Base-by-base conservation (phyloP, 2,113 vertebrate genomes). In the Cebus imitator region DNA sequence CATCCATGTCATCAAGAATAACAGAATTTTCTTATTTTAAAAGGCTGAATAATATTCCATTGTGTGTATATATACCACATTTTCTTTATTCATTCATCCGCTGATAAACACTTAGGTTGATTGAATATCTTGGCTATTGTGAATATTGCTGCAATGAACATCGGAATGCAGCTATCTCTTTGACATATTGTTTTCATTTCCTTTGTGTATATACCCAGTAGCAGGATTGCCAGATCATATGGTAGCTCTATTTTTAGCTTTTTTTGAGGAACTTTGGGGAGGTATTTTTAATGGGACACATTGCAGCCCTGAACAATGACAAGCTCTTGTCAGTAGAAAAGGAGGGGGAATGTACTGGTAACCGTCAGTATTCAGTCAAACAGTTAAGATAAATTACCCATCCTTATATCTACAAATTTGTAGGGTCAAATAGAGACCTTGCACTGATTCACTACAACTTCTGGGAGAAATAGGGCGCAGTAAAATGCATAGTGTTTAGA, bases 281-380 rank as follows among this genome's bases (percentile, higher is more conserved):
- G 25, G 11, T 64, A 88, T 91, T 96, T 96, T 91, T 93, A 85
- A 92, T 27, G 43, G 84, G 86, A 85, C 17, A 72, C 32, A 82
- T 40, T 89, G 40, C 6, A 88, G 9, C 12, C 55, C 52, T 40
- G 35, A 84, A 78, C 35, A 87, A n/a, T 66, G 92, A 23, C 14
- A 95, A 35, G 43, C 52, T 95, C 21, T 50, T 55, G 6, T 96
- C 37, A 82, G n/a, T 80, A 92, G 32, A 81, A 92, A 95, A 95
- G 32, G 37, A 84, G 35, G 27, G 61, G 81, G 10, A 70, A 94
- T 78, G 30, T 50, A 50, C 50, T 43, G 43, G 43, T 50, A 66
- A 40, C n/a, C 30, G 48, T 78, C 70, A 83, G 52, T 35, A 40
- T 83, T 17, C 21, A 32, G 30, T 20, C 72, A 90, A 90, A 85